Evolutionary conservation across 1,140 invertebrate genomes (phyloP), one percentile per base, ranked within the genome.

Genomic region (Neodiprion pinetum): DNA sequence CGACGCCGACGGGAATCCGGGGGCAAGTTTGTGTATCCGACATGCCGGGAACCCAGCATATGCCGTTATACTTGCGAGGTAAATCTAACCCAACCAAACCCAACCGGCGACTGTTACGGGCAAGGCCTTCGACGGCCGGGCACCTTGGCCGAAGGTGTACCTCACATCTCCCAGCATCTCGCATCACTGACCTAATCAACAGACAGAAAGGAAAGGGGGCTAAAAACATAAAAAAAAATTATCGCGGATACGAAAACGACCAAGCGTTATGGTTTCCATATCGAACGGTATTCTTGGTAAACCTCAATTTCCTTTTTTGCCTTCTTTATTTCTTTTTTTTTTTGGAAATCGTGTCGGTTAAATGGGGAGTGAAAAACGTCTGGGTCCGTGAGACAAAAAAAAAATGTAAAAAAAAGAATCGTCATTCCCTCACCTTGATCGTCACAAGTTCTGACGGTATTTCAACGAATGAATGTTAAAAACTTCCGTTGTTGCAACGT

Each of bases 121-220:
- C 53, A 61, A 61, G 53, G 53, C n/a, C 53, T 40, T 61, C 53
- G 53, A 61, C 53, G 2, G n/a, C 5, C 53, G 9, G n/a, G 11
- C 53, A 61, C 53, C 53, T 61, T 61, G 53, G n/a, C 11, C 53
- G n/a, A 61, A 61, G 53, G n/a, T 61, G 11, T 61, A 61, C 53
- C 53, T 61, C n/a, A 8, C 53, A 14, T 61, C 53, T 61, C 53
- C n/a, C 53, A 17, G 53, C n/a, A 12, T 61, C 53, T 61, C 53
- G 53, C 53, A 61, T 61, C 53, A 61, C 53, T 61, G 53, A 61
- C 53, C 53, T 61, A 61, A 61, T 61, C 11, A 12, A 61, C 28
- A 40, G 28, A 5, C 28, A 61, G 53, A 61, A 9, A 61, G 9
- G 11, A 61, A 61, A 12, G 11, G 3, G n/a, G 8, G n/a, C 11